Evolutionary conservation across 2,113 vertebrate species (phyloP), one percentile per base, ranked within the genome.

Genomic region (Lanius ludovicianus): DNA sequence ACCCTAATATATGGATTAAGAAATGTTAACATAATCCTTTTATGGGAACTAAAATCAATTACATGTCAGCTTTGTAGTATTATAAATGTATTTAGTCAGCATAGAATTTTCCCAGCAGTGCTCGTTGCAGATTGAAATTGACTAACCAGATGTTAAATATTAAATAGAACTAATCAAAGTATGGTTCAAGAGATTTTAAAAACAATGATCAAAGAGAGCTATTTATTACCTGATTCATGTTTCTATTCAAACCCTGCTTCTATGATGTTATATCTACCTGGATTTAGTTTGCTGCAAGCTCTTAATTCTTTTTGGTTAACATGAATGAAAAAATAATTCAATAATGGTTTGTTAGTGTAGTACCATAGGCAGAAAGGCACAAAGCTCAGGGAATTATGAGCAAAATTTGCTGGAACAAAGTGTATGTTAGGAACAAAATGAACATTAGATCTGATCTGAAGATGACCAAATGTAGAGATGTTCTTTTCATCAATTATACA

Each of bases 61-160:
- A 98, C 92, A 90, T 93, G 96, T 98, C 97, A 98, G 97, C 98
- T 98, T 98, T 98, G 97, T 97, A 98, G 97, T 97, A 97, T 98
- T 98, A 98, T 98, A 98, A 98, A 98, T 98, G 97, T 97, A 98
- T 98, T 98, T 98, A 98, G 98, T 98, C 98, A 98, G 98, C 98
- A 98, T 82, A 98, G 97, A 96, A 97, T 97, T 98, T 98, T 98
- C 97, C 97, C 96, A 98, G 96, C 95, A 97, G 94, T 41, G 50
- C 96, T 97, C 87, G 3, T 94, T 97, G 93, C 95, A 97, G 97
- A 98, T 98, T 98, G 97, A 97, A 98, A 98, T 98, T 98, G 98
- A 98, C 98, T 98, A 97, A 97, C 97, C 97, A 98, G 98, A 98
- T 98, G 98, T 98, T 98, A 98, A 98, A 98, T 98, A 98, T 98